These are phyloP conservation scores for Drosophila rhopaloa DNA, from an alignment of 1,140 invertebrate genomes.

Conservation along the genomic window DNA sequence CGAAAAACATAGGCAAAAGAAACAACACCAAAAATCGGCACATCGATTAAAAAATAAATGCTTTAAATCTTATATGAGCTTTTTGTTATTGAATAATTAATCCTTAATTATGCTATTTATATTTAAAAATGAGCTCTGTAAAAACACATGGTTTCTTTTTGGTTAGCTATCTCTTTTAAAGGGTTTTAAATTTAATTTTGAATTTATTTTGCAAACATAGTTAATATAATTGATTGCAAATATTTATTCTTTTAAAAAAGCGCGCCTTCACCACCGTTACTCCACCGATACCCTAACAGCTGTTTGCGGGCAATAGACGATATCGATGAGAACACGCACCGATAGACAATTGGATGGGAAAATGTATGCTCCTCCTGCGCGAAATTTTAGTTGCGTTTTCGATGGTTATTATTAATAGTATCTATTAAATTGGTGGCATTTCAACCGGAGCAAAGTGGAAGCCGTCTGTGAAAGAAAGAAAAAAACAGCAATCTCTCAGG, in stretches of 20 bases:
- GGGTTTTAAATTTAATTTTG: no score
- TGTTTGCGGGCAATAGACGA: conserved; percentile 3
- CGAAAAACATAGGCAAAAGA: no score
- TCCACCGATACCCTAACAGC: background rate
- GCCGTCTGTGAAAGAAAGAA: background rate
- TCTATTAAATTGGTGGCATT: background rate
- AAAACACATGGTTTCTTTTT: no score
- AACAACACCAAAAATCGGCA: no score
- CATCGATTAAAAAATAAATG: no score
- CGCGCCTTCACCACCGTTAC: background rate
- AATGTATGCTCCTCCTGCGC: background rate
- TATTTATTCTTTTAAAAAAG: background rate
- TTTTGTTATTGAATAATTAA: no score
- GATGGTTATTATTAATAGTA: conserved; percentile 4
- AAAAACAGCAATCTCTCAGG: background rate
- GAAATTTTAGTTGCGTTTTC: conserved; percentile 11
- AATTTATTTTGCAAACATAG: no score
- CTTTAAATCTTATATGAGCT: no score
- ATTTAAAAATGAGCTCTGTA: no score
- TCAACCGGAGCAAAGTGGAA: background rate
- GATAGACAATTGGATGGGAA: conserved; percentile 10
- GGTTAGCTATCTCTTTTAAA: no score
- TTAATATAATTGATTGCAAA: no score
- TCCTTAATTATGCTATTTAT: no score
- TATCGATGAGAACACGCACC: background rate